phyloP scores from a whole-genome alignment of 2,113 vertebrate species.

The Bufo bufo region DNA sequence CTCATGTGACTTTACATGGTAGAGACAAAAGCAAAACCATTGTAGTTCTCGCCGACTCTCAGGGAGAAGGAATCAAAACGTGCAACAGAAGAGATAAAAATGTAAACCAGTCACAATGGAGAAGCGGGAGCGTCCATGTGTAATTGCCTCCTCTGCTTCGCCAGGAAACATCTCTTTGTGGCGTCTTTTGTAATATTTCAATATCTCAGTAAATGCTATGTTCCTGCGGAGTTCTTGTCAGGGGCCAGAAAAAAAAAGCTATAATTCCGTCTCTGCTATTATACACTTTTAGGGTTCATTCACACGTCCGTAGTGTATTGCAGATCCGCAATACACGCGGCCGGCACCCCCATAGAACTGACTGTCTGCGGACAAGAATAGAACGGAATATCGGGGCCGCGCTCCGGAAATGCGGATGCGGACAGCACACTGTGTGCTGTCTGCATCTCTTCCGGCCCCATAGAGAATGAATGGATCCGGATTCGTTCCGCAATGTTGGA shows the following conservation, averaged over 20 bases:
- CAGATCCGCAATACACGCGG: too few species aligned
- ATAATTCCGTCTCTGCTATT: background rate
- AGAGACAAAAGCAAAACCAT: conserved; percentile 27
- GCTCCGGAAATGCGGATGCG: too few species aligned
- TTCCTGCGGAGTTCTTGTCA: background rate
- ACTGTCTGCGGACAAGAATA: too few species aligned
- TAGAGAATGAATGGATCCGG: too few species aligned
- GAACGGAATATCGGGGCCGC: too few species aligned
- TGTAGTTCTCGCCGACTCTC: background rate
- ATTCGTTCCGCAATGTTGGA: too few species aligned
- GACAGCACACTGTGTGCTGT: too few species aligned
- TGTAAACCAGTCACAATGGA: background rate
- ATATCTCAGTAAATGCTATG: background rate
- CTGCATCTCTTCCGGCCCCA: too few species aligned
- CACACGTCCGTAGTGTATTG: too few species aligned
- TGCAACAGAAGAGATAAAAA: conserved; percentile 27
- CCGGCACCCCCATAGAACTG: too few species aligned
- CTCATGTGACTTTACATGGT: conserved; percentile 10
- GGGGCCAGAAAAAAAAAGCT: background rate
- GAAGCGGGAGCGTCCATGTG: background rate
- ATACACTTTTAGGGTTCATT: too few species aligned
- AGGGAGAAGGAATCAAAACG: background rate
- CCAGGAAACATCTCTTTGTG: conserved; percentile 17
- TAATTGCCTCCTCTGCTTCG: background rate
- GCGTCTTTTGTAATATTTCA: conserved; percentile 12